Evolutionary conservation across 2,888 invertebrate species (phyloP).

Genomic region (Anodontia alba): DNA sequence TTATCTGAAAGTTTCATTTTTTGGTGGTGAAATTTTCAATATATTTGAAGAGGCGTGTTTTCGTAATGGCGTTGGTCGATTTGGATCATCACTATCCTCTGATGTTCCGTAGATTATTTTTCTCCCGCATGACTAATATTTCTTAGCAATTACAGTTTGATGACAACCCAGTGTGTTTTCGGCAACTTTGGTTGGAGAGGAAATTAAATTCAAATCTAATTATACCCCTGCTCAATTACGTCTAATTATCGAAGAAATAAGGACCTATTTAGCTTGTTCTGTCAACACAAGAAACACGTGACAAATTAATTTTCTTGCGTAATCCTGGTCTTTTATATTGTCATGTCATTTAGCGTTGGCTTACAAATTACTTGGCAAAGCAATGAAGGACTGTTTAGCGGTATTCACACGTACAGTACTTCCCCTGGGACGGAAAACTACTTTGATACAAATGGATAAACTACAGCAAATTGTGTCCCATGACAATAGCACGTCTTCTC

Average conservation of each 20-base stretch:
- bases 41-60: no score
- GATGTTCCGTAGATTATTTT: no score
- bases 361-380: not conserved
- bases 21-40: no score
- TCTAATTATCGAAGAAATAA: not conserved
- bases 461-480: not conserved
- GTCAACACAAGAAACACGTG: constrained; percentile 16
- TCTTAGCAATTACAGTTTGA: not conserved
- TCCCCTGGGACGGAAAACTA: not conserved
- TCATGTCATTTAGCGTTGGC: not conserved
- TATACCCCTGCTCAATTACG: constrained; percentile 6
- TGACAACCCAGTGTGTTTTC: not conserved
- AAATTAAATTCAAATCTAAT: not conserved
- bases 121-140: no score
- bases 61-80: no score
- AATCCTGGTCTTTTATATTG: constrained; percentile 7
- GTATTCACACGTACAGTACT: not conserved
- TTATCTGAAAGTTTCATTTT: no score
- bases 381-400: constrained; percentile 6
- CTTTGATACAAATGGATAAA: constrained; percentile 18
- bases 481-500: not conserved
- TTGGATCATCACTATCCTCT: no score
- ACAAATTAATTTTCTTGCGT: constrained; percentile 17
- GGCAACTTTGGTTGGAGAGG: not conserved
- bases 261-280: constrained; percentile 13